Percentiles rank a stretch among this genome's conserved stretches.
phyloP scores from a whole-genome alignment of 2,113 vertebrate genomes.

The Rhipidura dahli region DNA sequence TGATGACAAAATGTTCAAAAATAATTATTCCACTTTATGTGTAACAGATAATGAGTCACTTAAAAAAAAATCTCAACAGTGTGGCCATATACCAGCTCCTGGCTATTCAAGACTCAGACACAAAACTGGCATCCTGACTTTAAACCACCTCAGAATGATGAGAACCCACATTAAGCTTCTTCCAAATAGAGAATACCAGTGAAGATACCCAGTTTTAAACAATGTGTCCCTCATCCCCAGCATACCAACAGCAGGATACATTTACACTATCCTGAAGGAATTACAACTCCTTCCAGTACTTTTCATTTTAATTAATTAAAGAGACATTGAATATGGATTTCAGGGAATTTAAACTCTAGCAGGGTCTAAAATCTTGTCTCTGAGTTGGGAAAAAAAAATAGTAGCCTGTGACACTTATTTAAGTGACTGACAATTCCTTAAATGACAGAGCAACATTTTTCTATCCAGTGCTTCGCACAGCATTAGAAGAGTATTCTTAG shows the following conservation, averaged over 20 bases:
- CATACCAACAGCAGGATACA: not conserved
- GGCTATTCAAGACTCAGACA: not conserved
- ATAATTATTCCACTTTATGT: not conserved
- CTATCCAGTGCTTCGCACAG: not conserved
- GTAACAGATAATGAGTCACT: not conserved
- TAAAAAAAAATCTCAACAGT: not conserved
- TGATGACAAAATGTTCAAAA: not conserved
- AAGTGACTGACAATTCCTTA: not conserved
- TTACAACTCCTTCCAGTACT: not conserved
- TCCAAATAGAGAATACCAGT: not conserved
- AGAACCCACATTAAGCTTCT: not conserved
- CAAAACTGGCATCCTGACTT: not conserved
- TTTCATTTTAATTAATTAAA: not conserved
- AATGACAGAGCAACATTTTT: not conserved
- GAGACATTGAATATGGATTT: not conserved
- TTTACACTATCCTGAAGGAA: not conserved
- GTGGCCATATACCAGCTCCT: not conserved
- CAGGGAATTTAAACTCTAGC: not conserved
- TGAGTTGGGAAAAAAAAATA: not conserved
- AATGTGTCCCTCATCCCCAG: not conserved
- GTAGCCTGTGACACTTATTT: not conserved
- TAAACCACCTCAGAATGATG: not conserved
- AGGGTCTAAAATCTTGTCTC: not conserved
- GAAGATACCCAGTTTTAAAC: not conserved
- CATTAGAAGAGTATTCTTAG: not conserved